Evolutionary conservation across 2,113 vertebrate genomes (phyloP).

Genomic region (Amazona vittata): DNA sequence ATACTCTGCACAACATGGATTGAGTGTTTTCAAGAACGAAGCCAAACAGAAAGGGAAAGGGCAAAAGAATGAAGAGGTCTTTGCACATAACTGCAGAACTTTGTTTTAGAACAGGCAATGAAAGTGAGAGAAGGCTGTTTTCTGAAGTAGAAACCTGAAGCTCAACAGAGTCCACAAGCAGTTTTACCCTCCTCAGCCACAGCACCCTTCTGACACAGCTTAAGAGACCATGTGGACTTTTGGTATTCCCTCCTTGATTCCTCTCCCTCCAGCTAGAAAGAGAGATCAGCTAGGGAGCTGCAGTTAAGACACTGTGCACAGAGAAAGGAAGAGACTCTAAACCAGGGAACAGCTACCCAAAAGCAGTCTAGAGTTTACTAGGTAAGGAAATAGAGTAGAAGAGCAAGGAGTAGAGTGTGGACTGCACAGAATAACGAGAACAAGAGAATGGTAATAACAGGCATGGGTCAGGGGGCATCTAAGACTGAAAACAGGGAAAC

Average conservation of each 20-base stretch:
- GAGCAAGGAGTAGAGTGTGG: background rate
- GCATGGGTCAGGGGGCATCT: background rate
- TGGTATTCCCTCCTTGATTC: background rate
- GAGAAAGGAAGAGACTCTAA: background rate
- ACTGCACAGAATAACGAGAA: background rate
- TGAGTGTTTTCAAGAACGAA: background rate
- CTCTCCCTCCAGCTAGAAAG: background rate
- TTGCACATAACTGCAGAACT: background rate
- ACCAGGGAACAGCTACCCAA: background rate
- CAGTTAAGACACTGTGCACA: background rate
- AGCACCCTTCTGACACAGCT: background rate
- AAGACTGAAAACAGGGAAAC: background rate
- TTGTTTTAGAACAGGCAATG: background rate
- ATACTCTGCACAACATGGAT: background rate
- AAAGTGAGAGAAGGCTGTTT: background rate
- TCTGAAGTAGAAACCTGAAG: conserved; percentile 17
- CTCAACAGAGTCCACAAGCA: background rate
- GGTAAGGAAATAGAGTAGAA: background rate
- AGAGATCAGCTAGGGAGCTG: background rate
- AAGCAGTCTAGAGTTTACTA: background rate
- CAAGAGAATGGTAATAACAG: background rate
- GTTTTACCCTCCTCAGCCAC: conserved; percentile 4
- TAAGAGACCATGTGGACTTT: background rate
- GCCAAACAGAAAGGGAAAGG: background rate
- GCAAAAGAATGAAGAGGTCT: background rate